Base-by-base conservation (phyloP, 2,888 invertebrate genomes). In the Pristionchus fissidentatus region DNA sequence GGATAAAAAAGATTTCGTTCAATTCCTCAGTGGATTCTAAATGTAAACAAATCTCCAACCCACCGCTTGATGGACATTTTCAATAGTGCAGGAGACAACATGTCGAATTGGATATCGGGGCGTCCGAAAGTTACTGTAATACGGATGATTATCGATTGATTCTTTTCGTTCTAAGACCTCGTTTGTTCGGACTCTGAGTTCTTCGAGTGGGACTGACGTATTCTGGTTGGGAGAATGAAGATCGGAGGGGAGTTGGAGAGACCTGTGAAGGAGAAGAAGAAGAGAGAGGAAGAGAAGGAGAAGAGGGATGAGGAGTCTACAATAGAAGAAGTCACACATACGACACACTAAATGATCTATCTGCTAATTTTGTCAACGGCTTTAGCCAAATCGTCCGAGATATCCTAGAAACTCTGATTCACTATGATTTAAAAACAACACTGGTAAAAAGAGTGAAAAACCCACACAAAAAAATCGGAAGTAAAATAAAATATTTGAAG, bases 41-140 rank as follows among this genome's bases (percentile, higher is more conserved):
- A 13, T 19, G n/a, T n/a, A n/a, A n/a, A n/a, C n/a, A n/a, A n/a
- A 49, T 49, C 3, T 10, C 43, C 41, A 2, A 22, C 46, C 3
- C 29, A 79, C 79, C 79, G 38, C 49, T 79, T 79, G 10, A 79
- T 79, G 79, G 49, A 49, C 79, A 79, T 79, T 13, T 57, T 79
- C 38, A 79, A 41, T 41, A 79, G 19, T 2, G 79, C 79, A 13
- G 79, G 79, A 57, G 79, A 79, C 52, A 79, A 32, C 79, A 79
- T 79, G 19, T 75, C 75, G 75, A 49, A 46, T 52, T 79, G 55
- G 41, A 79, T 57, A 19, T 57, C 79, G 1, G 55, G 5, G n/a
- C 35, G 57, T 19, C 57, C 57, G 79, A 55, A 79, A 35, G 79
- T 57, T 57, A 79, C 79, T 79, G 79, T n/a, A 79, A 79, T 77